Percentiles rank a stretch among this genome's conserved stretches.
phyloP scores from a whole-genome alignment of 1,140 invertebrate genomes.

The Samia ricini region DNA sequence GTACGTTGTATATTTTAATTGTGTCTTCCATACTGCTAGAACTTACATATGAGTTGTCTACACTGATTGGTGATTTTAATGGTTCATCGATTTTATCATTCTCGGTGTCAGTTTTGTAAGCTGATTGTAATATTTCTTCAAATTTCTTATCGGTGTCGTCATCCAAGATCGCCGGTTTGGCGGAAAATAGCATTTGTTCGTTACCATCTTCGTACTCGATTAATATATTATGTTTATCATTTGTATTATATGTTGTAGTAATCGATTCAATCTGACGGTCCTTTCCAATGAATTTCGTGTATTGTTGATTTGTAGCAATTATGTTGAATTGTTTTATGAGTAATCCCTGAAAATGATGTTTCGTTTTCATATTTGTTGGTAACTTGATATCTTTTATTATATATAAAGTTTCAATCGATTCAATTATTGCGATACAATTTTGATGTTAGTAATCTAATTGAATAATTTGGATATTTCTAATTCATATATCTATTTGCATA shows the following conservation, averaged over 20 bases:
- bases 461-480: neutral
- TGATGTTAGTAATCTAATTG: no score
- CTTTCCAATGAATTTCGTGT: constrained; percentile 49
- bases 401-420: neutral
- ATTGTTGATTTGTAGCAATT: constrained; percentile 67
- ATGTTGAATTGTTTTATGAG: constrained; percentile 69
- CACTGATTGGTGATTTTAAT: constrained; percentile 49
- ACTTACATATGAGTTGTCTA: constrained; percentile 57
- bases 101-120: constrained; percentile 32
- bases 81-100: constrained; percentile 33
- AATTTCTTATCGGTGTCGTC: constrained; percentile 66
- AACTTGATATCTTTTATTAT: neutral
- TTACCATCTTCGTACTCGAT: constrained; percentile 65
- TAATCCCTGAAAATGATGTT: constrained; percentile 60
- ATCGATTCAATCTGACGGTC: constrained; percentile 47
- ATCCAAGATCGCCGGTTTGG: constrained; percentile 47
- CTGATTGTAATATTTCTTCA: constrained; percentile 61
- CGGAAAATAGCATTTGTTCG: constrained; percentile 53
- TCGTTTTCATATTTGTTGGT: neutral
- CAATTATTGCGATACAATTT: neutral
- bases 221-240: constrained; percentile 54
- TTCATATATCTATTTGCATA: neutral
- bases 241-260: constrained; percentile 55
- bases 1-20: constrained; percentile 75
- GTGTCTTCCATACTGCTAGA: constrained; percentile 72